phyloP scores from a whole-genome alignment of 2,113 vertebrate genomes.

The Paracanthobrama guichenoti region DNA sequence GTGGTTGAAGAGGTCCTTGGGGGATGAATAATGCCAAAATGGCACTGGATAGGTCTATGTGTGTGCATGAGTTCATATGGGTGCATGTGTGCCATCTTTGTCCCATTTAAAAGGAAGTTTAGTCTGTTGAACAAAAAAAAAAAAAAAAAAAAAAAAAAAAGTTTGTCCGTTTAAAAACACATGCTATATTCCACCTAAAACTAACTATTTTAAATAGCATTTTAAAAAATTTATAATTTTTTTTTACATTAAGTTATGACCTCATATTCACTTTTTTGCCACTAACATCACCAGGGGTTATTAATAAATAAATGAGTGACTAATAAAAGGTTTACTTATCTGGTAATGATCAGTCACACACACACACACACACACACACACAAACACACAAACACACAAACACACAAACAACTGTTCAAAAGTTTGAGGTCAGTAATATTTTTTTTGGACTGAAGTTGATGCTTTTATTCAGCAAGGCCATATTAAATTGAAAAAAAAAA shows the following conservation, averaged over 20 bases:
- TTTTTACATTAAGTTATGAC: too few relatives aligned
- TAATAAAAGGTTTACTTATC: too few relatives aligned
- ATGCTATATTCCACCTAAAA: not conserved
- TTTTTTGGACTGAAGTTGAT: too few relatives aligned
- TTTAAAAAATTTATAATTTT: too few relatives aligned
- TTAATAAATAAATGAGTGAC: not conserved
- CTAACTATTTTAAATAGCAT: not conserved
- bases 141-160: too few relatives aligned
- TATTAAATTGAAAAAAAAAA: not conserved
- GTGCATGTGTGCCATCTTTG: conserved; percentile 1
- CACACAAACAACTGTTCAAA: too few relatives aligned
- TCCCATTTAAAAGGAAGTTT: not conserved
- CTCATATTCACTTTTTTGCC: too few relatives aligned
- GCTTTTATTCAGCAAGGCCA: not conserved
- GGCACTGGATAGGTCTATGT: not conserved
- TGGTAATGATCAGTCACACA: too few relatives aligned
- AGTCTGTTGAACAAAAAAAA: too few relatives aligned
- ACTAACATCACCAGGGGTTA: not conserved
- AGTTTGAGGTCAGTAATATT: too few relatives aligned
- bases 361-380: too few relatives aligned
- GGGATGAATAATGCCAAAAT: conserved; percentile 10
- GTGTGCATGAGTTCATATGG: not conserved
- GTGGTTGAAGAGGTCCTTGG: not conserved
- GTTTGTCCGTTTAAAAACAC: not conserved
- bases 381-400: too few relatives aligned